A percentile compares a stretch with the other conserved stretches of the same genome.
These are phyloP conservation scores for Lerista edwardsae DNA, from an alignment of 2,797 vertebrate genomes.

Conservation along the genomic window DNA sequence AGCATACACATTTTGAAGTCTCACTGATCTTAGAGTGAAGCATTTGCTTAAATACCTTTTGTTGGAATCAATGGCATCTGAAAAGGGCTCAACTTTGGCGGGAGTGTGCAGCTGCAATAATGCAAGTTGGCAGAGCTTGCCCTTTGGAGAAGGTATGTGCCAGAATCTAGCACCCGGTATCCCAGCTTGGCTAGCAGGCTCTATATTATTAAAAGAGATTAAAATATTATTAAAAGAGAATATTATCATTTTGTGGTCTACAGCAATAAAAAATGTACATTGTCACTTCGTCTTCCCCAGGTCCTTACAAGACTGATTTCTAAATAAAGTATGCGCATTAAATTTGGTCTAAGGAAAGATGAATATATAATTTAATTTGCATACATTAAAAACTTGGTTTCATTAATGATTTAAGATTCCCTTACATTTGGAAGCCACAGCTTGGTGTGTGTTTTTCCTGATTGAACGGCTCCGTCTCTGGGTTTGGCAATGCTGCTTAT, in stretches of 20 bases:
- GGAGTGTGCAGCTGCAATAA: slow-evolving; percentile 1
- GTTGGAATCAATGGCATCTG: background rate
- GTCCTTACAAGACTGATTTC: slow-evolving; percentile 51
- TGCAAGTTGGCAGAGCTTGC: background rate
- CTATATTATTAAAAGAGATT: slow-evolving; percentile 53
- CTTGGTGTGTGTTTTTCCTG: slow-evolving; percentile 32
- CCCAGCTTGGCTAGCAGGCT: slow-evolving; percentile 44
- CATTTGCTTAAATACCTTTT: background rate
- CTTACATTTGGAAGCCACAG: slow-evolving; percentile 56
- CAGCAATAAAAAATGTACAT: slow-evolving; percentile 63
- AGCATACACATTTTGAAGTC: background rate
- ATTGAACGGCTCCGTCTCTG: slow-evolving; percentile 61
- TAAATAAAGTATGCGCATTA: slow-evolving; percentile 62
- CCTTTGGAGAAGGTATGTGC: background rate
- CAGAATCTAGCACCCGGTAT: slow-evolving; percentile 32
- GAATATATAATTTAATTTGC: slow-evolving; percentile 75
- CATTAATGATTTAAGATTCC: slow-evolving; percentile 70
- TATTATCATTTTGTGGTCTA: slow-evolving; percentile 49
- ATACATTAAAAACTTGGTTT: slow-evolving; percentile 70
- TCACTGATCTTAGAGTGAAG: background rate
- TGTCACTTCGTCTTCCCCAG: slow-evolving; percentile 61
- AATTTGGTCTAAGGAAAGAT: slow-evolving; percentile 66
- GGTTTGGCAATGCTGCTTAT: slow-evolving; percentile 46
- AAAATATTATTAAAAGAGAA: slow-evolving; percentile 48
- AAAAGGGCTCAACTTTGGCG: background rate